Evolutionary conservation across 2,797 vertebrate species (phyloP), one percentile per base, ranked within the genome.

Genomic region (Danio albolineatus): DNA sequence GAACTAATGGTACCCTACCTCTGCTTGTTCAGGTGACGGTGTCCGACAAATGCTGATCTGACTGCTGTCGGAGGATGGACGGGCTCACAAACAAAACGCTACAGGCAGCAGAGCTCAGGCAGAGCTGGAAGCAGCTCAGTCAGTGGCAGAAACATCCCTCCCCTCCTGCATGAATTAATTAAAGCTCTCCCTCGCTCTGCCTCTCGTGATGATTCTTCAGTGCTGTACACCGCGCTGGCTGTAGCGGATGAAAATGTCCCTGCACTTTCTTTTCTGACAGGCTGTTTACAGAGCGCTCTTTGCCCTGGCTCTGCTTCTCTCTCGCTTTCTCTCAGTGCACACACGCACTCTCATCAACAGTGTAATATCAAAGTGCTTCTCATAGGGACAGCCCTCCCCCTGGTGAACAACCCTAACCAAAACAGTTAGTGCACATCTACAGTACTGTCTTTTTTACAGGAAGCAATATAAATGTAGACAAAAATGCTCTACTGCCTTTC

Each of bases 101-200:
- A 81, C 69, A 85, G 73, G 79, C 80, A 70, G 83, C 84, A 83
- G 87, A 79, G 56, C 73, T 59, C 83, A 87, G 54, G 79, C 80
- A 85, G 83, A 86, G 82, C 86, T 85, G 86, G 57, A 91, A 87
- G 85, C 85, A 85, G 83, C 79, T 84, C 87, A 72, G 64, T 84
- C 80, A 87, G 86, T 80, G 70, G 88, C 88, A 83, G 86, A 81
- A 88, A 90, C 90, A 91, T 91, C 90, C 90, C 90, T 91, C 88
- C 87, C 90, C 86, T 92, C 88, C 88, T 90, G 84, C 75, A 89
- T 90, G 90, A 93, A 93, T 94, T 92, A 86, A 92, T 93, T 88
- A 92, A 91, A 85, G 70, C 86, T 86, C 76, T 83, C 69, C 85
- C 76, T 14, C 80, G 80, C 77, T 81, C 86, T 85, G 56, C 82